Conservation (phyloP, 2,113 vertebrate genomes). For the Cisticola juncidis region DNA sequence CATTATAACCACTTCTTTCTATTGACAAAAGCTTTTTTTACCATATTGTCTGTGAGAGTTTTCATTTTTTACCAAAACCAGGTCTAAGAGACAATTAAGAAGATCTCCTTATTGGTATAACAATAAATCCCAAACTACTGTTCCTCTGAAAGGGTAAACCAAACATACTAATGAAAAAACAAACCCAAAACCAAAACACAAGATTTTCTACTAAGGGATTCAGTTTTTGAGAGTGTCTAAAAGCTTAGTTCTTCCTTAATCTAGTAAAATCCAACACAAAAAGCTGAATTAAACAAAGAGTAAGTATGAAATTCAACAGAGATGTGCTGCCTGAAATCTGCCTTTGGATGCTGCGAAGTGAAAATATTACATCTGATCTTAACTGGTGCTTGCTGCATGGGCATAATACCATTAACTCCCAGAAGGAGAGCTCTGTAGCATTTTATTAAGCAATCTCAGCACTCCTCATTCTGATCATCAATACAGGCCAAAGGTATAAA, state of each 20-base stretch:
- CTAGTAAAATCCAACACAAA: not conserved
- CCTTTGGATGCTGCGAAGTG: not conserved
- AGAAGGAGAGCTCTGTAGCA: not conserved
- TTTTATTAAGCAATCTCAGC: constrained; percentile 6
- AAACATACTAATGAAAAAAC: not conserved
- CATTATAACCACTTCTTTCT: not conserved
- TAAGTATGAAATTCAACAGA: not conserved
- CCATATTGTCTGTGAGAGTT: not conserved
- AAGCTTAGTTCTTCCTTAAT: not conserved
- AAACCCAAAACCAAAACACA: not conserved
- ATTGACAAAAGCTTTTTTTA: not conserved
- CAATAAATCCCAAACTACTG: not conserved
- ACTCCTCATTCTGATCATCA: not conserved
- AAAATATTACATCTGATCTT: not conserved
- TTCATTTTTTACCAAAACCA: not conserved
- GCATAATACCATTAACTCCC: not conserved
- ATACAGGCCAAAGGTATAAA: constrained; percentile 1
- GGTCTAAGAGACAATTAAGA: not conserved
- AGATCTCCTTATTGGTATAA: not conserved
- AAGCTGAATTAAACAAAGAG: not conserved
- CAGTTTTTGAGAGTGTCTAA: not conserved
- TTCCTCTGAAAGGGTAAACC: not conserved
- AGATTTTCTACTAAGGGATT: not conserved
- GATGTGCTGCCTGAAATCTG: not conserved
- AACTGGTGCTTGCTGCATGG: not conserved